phyloP scores from a whole-genome alignment of 2,113 vertebrate genomes.

The Oreochromis aureus region DNA sequence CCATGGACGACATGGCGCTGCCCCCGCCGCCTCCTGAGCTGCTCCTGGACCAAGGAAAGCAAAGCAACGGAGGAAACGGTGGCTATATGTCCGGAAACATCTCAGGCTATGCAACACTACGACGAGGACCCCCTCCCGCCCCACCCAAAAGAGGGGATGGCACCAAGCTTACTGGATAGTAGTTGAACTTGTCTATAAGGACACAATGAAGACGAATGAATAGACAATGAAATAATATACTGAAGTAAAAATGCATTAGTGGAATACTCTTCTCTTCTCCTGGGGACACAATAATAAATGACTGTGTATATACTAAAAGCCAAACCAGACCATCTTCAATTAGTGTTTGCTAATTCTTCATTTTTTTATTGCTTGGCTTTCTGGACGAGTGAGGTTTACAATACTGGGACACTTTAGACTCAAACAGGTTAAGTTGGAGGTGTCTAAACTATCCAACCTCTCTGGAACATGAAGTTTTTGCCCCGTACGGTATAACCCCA shows the following conservation, averaged over 20 bases:
- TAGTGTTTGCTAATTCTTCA: conserved; percentile 13
- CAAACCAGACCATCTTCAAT: conserved; percentile 15
- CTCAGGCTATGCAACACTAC: conserved; percentile 94
- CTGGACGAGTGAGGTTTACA: conserved; percentile 3
- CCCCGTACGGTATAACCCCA: neutral
- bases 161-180: conserved; percentile 91
- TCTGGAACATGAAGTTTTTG: neutral
- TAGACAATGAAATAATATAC: conserved; percentile 11
- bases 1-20: conserved; percentile 93
- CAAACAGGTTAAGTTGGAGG: conserved; percentile 7
- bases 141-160: conserved; percentile 92
- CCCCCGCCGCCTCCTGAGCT: conserved; percentile 92
- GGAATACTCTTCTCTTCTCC: neutral
- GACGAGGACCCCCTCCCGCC: conserved; percentile 87
- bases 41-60: conserved; percentile 79
- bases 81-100: conserved; percentile 81
- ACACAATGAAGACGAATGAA: neutral
- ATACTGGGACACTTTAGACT: neutral
- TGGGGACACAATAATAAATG: neutral
- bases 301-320: conserved; percentile 36
- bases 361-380: conserved; percentile 13
- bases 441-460: neutral
- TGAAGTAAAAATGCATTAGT: neutral
- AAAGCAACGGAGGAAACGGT: conserved; percentile 60
- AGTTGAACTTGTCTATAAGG: conserved; percentile 61